A percentile compares a stretch with the other conserved stretches of the same genome.
These are phyloP conservation scores for Bombus confusus DNA, from an alignment of 1,140 invertebrate genomes.

Conservation along the genomic window DNA sequence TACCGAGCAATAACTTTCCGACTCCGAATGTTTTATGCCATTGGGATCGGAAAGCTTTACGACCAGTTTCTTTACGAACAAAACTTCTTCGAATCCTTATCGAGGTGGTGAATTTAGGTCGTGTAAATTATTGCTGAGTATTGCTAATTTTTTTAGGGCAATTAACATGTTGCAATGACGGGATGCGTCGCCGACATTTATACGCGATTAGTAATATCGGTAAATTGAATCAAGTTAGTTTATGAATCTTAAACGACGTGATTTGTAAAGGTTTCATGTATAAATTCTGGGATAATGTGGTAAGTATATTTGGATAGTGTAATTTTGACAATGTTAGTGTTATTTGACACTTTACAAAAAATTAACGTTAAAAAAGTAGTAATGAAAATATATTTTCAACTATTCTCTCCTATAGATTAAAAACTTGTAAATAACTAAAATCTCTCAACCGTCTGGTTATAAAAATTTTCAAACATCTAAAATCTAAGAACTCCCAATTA, in stretches of 20 bases:
- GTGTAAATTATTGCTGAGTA: slow-evolving; percentile 7
- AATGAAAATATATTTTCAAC: no score
- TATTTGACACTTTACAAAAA: no score
- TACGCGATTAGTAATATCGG: no score
- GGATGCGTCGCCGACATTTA: background rate
- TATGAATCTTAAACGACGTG: background rate
- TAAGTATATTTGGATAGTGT: no score
- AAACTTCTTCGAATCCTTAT: background rate
- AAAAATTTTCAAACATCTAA: no score
- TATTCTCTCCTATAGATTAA: background rate
- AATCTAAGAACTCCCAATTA: background rate
- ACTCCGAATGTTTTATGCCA: slow-evolving; percentile 8
- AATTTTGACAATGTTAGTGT: no score
- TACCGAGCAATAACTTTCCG: background rate
- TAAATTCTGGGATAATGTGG: no score
- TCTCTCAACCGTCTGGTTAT: background rate
- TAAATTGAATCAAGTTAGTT: background rate
- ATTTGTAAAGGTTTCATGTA: background rate
- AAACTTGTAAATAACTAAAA: background rate
- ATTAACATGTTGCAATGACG: background rate
- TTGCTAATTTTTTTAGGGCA: background rate
- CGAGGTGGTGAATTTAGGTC: background rate
- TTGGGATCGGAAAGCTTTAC: background rate
- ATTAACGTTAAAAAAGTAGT: no score
- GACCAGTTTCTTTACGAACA: background rate